These are phyloP conservation scores for Anoplopoma fimbria DNA, from an alignment of 2,113 vertebrate genomes.

Conservation along the genomic window DNA sequence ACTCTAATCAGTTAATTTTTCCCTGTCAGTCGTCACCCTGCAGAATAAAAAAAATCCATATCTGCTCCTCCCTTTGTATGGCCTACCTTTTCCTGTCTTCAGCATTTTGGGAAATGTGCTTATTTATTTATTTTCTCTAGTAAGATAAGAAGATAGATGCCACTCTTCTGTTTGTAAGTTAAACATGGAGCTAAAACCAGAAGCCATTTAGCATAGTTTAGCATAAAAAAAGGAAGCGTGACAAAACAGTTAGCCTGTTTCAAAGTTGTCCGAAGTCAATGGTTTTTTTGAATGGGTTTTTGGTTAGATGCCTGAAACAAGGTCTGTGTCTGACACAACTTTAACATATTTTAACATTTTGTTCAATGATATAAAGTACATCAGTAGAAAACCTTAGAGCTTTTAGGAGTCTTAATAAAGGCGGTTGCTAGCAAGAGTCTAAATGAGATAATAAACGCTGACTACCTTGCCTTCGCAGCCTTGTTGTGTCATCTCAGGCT, in stretches of 20 bases:
- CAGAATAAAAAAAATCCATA: conserved; percentile 15
- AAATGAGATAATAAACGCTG: too few relatives aligned
- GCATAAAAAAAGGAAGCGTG: neutral
- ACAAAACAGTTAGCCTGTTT: neutral
- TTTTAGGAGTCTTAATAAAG: too few relatives aligned
- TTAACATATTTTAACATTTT: too few relatives aligned
- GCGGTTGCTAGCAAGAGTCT: too few relatives aligned
- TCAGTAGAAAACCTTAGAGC: too few relatives aligned
- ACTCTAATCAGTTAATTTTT: too few relatives aligned
- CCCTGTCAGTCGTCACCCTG: neutral
- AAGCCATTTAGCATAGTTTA: neutral
- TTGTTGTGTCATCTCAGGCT: too few relatives aligned
- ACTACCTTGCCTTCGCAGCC: too few relatives aligned
- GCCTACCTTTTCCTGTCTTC: neutral
- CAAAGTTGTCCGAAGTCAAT: neutral
- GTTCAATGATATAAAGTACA: too few relatives aligned
- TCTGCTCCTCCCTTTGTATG: neutral
- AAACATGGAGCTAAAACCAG: neutral
- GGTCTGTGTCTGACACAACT: too few relatives aligned
- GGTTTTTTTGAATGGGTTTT: too few relatives aligned
- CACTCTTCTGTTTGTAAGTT: neutral
- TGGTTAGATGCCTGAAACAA: too few relatives aligned
- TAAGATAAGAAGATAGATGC: neutral
- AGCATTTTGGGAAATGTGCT: neutral
- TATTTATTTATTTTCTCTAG: neutral